Evolutionary conservation across 2,113 vertebrate genomes (phyloP), one percentile per base, ranked within the genome.

Genomic region (Protomyctophum bolini): DNA sequence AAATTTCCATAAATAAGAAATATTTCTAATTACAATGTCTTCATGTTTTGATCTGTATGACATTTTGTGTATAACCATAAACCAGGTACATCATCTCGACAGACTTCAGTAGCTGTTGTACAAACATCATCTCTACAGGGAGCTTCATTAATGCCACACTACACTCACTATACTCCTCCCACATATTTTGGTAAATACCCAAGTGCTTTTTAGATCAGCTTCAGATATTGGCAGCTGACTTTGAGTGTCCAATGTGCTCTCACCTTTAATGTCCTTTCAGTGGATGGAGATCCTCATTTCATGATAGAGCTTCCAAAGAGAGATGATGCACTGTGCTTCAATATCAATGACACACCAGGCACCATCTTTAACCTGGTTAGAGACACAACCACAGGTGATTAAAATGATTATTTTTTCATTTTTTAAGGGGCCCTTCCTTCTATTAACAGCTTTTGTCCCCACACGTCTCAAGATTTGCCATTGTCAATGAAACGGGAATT

Each of bases 251-350:
- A 6, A 61, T 46, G 4, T 61, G 6, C 21, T 14, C 6, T 48
- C 56, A 8, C 54, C 65, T 7, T 56, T 68, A 8, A 77, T 47
- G 1, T 21, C 45, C 76, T 29, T 68, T 21, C 92, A 99, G 98
- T 98, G 92, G 98, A 99, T 65, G 95, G 95, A 71, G 97, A 99
- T 75, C 98, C 98, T 70, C 98, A 99, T 86, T 98, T 99, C 89
- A 92, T 98, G 71, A 94, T 99, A 63, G 90, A 94, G 4, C 91
- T 96, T 8, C 94, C 94, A 45, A 85, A 94, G 47, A 94, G 90
- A 75, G 83, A 93, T 0, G 96, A 98, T 6, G 89, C 94, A 9
- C 76, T 99, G 86, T 99, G 97, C 84, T 99, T 99, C 88, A 99
- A 97, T 86, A 96, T 98, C 56, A 91, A 97, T 4, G 93, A 95